Base-by-base conservation (phyloP, 1,140 invertebrate genomes). In the Eurosta solidaginis region DNA sequence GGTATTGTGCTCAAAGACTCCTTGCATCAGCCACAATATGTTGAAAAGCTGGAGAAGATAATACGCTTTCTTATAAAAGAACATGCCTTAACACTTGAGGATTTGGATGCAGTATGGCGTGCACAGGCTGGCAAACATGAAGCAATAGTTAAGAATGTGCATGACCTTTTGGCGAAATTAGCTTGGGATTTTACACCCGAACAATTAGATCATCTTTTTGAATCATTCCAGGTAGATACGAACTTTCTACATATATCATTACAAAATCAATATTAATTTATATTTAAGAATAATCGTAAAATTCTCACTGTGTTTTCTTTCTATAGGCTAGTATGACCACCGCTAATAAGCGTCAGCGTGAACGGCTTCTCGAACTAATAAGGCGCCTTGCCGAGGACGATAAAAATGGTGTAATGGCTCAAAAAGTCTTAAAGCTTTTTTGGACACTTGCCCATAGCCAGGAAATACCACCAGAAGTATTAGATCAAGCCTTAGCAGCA, bases 161-260 rank as follows among this genome's bases (percentile, higher is more conserved):
- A 99, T 87, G 97, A 99, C 87, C 89, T 99, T 77, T 89, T 99
- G 59, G 97, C 97, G 0, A 99, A 99, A 89, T 89, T 99, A 42
- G 97, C 97, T 0, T 99, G 97, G 97, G 97, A 99, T 88, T 99
- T 99, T 86, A 96, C 96, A 78, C 95, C 97, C 7, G 97, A 98
- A 88, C 97, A 99, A 88, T 90, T 99, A 6, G 97, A 99, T 87
- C 97, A 99, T 90, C 89, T 99, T 5, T 99, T 99, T 89, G 96
- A 97, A 85, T 98, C 97, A 90, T 99, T 99, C 89, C 96, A 97
- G 91, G 95, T 96, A 84, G 89, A 84, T 33, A 54, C 7, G 22
- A 6, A 20, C 22, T 22, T 12, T 54, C 7, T 45, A n/a, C n/a
- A n/a, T n/a, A n/a, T n/a, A n/a, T n/a, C n/a, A n/a, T n/a, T n/a